Evolutionary conservation across 1,140 invertebrate species (phyloP), one percentile per base, ranked within the genome.

Genomic region (Drosophila gunungcola): DNA sequence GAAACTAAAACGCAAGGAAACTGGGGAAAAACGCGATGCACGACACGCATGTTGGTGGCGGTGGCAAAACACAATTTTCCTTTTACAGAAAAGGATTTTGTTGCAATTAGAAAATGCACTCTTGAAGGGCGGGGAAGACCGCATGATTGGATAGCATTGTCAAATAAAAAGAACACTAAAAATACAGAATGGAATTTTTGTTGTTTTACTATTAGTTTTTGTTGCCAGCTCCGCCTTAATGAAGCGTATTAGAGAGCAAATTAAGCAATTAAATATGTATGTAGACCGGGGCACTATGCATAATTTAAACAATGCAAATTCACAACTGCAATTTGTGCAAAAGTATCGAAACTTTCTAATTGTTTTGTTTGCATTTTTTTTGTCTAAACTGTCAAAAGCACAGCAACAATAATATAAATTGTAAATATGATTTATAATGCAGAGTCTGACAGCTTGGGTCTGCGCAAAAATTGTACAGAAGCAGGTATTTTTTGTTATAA

Each of bases 21-120:
- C 4, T 2, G 25, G 39, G 46, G 10, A 13, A 73, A 73, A 78
- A 63, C 61, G 60, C 68, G 55, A 62, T 56, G 34, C 68, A 54
- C 53, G 68, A 72, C 61, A 80, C 69, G 74, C 82, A 29, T 11
- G 12, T 41, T 10, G 34, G 56, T 13, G 43, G 74, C 57, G 67
- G 61, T 74, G 78, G 54, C 51, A 49, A 42, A 83, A 88, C 83
- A 88, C 84, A 89, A 84, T 89, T 88, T 80, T 77, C 80, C 83
- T 88, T 80, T 88, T 88, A 88, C 67, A 60, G 49, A 61, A 89
- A 83, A 62, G 76, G 67, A 89, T 88, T 89, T 89, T 67, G 85
- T 83, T 83, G 80, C 83, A 88, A 89, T 89, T 88, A 88, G 84
- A 88, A 89, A 88, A 83, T 89, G 84, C 84, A 88, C 83, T 89